Conservation (phyloP, 2,113 vertebrate species). For the Montifringilla adamsi region DNA sequence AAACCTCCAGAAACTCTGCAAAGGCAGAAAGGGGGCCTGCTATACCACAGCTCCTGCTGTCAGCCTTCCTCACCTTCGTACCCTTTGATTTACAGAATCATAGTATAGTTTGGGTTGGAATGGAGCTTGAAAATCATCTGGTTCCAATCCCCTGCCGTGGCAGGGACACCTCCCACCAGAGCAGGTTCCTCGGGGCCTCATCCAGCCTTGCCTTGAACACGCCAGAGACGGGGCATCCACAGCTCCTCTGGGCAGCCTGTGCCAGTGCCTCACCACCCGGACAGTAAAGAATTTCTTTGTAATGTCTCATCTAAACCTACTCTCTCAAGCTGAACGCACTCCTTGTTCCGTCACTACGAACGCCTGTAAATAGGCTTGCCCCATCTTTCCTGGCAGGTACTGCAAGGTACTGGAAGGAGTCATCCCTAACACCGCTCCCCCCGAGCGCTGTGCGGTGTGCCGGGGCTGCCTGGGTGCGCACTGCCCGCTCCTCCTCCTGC, state of each 20-base stretch:
- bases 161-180: not conserved
- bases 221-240: not conserved
- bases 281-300: no score
- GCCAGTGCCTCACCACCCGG: not conserved
- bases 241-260: not conserved
- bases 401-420: not conserved
- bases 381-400: not conserved
- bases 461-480: not conserved
- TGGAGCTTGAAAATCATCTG: not conserved
- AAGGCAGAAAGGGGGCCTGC: accelerated
- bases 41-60: not conserved
- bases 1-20: no score
- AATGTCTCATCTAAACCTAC: not conserved
- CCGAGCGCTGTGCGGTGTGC: not conserved
- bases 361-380: no score
- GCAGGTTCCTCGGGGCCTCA: not conserved
- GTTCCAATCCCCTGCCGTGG: not conserved
- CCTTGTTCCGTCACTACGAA: not conserved
- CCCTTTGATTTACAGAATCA: not conserved
- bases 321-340: not conserved
- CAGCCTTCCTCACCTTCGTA: not conserved
- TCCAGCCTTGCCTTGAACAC: not conserved
- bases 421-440: accelerated
- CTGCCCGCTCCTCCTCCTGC: not conserved
- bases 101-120: not conserved